Percentiles rank a stretch among this genome's conserved stretches.
These are phyloP conservation scores for Rallus limicola DNA, from an alignment of 2,113 vertebrate species.

Conservation along the genomic window DNA sequence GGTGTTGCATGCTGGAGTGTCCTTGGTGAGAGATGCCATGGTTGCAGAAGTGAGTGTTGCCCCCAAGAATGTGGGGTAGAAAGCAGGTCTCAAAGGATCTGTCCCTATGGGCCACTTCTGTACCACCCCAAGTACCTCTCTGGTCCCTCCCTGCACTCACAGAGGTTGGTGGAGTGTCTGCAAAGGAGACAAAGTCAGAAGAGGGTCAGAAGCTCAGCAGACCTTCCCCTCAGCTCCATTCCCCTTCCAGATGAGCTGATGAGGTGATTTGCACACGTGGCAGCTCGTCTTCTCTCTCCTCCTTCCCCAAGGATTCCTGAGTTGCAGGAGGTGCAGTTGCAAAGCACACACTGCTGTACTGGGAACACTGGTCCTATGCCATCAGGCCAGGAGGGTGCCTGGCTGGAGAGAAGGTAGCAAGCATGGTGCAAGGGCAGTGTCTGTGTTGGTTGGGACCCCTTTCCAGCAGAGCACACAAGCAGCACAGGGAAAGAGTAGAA, in stretches of 20 bases:
- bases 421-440: background rate
- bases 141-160: background rate
- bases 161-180: background rate
- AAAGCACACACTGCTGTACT: background rate
- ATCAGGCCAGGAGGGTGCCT: background rate
- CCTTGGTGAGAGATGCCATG: accelerated
- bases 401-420: background rate
- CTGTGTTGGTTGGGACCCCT: background rate
- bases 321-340: background rate
- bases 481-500: background rate
- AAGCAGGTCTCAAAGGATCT: background rate
- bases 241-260: background rate
- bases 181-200: background rate
- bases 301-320: background rate
- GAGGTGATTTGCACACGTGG: background rate
- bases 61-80: background rate
- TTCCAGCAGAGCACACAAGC: background rate
- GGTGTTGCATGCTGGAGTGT: background rate
- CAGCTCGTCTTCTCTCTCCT: background rate
- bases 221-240: background rate
- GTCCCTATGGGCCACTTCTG: background rate
- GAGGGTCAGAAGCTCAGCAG: no score
- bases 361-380: background rate
- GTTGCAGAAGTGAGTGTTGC: background rate
- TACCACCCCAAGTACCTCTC: background rate